Conservation (phyloP, 2,113 vertebrate species). For the Hippocampus mohnikei region DNA sequence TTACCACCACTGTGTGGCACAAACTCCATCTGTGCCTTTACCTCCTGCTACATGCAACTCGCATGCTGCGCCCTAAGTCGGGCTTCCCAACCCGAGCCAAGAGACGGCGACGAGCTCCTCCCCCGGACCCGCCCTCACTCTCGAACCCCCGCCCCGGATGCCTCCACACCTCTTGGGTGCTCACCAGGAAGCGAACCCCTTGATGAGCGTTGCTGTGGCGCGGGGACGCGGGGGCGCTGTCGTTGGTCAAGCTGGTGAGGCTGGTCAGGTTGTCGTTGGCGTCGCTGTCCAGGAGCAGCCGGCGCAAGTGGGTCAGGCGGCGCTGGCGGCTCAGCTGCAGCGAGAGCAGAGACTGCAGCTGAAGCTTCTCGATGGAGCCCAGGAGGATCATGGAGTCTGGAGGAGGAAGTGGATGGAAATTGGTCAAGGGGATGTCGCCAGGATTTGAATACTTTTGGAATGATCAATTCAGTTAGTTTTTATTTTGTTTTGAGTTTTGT, state of each 20-base stretch:
- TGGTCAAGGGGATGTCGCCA: not conserved
- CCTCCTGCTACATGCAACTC: slow-evolving; percentile 61
- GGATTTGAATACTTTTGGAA: too few relatives aligned
- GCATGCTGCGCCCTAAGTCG: slow-evolving; percentile 50
- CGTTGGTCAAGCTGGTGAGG: slow-evolving; percentile 40
- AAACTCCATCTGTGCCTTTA: slow-evolving; percentile 64
- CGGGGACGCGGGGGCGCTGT: slow-evolving; percentile 63
- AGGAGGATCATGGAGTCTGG: slow-evolving; percentile 97
- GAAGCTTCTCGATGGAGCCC: slow-evolving; percentile 91
- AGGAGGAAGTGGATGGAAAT: not conserved
- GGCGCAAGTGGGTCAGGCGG: slow-evolving; percentile 74
- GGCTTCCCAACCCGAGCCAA: slow-evolving; percentile 44
- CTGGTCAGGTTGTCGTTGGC: slow-evolving; percentile 62
- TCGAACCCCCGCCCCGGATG: slow-evolving; percentile 41
- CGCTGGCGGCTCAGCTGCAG: slow-evolving; percentile 76
- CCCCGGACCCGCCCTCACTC: slow-evolving; percentile 11
- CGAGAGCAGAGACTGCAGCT: slow-evolving; percentile 80
- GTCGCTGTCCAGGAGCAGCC: slow-evolving; percentile 69
- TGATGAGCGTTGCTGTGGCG: slow-evolving; percentile 57
- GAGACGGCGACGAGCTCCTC: slow-evolving; percentile 17
- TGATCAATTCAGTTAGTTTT: too few relatives aligned
- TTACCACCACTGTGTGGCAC: slow-evolving; percentile 46
- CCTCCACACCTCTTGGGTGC: slow-evolving; percentile 69
- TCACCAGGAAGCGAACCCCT: slow-evolving; percentile 87
- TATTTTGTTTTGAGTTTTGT: too few relatives aligned